A percentile compares a stretch with the other conserved stretches of the same genome.
Evolutionary conservation across 1,140 invertebrate species (phyloP).

Genomic region (Papilio dardanus): DNA sequence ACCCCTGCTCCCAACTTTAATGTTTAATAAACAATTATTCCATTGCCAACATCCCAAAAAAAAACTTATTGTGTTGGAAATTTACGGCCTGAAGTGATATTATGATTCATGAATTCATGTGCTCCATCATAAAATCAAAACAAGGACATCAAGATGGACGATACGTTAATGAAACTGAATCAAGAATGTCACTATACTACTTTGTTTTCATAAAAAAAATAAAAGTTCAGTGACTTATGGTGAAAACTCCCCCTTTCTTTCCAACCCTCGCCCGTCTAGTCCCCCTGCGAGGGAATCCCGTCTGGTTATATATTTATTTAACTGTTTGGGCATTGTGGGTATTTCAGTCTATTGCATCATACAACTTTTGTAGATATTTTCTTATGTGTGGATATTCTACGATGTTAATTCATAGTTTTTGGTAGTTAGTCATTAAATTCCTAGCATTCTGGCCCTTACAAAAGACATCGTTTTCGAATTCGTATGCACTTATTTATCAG

Average conservation of each 20-base stretch:
- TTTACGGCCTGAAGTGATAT: neutral
- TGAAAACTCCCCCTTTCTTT: neutral
- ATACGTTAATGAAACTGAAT: neutral
- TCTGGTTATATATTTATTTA: neutral
- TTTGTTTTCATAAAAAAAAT: neutral
- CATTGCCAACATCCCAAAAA: neutral
- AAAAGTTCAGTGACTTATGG: neutral
- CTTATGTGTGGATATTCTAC: neutral
- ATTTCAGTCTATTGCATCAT: neutral
- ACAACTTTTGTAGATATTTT: neutral
- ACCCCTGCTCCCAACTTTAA: neutral
- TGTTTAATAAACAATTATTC: neutral
- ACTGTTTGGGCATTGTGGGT: neutral
- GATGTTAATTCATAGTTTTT: too few species aligned
- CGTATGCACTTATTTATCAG: too few species aligned
- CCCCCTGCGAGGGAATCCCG: neutral
- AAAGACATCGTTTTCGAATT: too few species aligned
- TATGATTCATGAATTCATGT: slow-evolving; percentile 9
- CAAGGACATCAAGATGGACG: slow-evolving; percentile 12
- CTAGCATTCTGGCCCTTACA: too few species aligned
- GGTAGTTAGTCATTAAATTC: too few species aligned
- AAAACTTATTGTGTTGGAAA: neutral
- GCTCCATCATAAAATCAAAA: slow-evolving; percentile 18
- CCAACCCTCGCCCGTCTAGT: neutral
- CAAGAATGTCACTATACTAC: neutral